A percentile compares a stretch with the other conserved stretches of the same genome.
phyloP scores from a whole-genome alignment of 1,140 invertebrate species.

The Orius insidiosus region DNA sequence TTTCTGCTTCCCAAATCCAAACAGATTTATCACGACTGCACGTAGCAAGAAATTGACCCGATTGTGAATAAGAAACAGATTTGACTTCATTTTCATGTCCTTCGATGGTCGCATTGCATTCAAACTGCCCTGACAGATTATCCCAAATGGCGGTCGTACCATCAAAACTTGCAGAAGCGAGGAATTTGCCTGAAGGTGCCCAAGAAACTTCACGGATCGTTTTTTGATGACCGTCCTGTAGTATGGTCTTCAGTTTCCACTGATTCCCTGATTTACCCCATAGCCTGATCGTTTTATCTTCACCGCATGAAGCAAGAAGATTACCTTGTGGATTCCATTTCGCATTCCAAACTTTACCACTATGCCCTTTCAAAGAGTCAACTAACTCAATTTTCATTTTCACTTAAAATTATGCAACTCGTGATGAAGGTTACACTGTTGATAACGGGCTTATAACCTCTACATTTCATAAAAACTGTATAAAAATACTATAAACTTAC shows the following conservation, averaged over 20 bases:
- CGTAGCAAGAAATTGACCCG: slow-evolving; percentile 76
- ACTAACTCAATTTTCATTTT: slow-evolving; percentile 5
- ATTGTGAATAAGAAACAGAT: slow-evolving; percentile 76
- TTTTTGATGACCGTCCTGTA: slow-evolving; percentile 80
- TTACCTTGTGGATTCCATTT: slow-evolving; percentile 82
- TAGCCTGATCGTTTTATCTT: slow-evolving; percentile 84
- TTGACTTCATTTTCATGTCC: slow-evolving; percentile 99
- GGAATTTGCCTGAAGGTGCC: slow-evolving; percentile 84
- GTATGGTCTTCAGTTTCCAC: slow-evolving; percentile 67
- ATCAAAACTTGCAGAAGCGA: slow-evolving; percentile 95
- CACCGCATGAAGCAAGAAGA: slow-evolving; percentile 71
- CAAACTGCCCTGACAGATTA: slow-evolving; percentile 70
- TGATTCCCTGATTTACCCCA: slow-evolving; percentile 57
- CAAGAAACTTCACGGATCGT: slow-evolving; percentile 84
- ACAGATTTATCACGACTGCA: slow-evolving; percentile 97
- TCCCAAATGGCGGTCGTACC: slow-evolving; percentile 87
- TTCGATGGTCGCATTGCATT: slow-evolving; percentile 87
- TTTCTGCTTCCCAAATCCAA: slow-evolving; percentile 92
- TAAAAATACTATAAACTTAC: too few relatives aligned
- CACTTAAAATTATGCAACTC: too few relatives aligned
- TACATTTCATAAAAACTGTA: too few relatives aligned
- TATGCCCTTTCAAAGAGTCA: slow-evolving; percentile 41
- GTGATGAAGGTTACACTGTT: too few relatives aligned
- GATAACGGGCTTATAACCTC: too few relatives aligned
- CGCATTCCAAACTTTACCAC: slow-evolving; percentile 85